Percentiles rank a stretch among this genome's conserved stretches.
Evolutionary conservation across 2,113 vertebrate species (phyloP).

Genomic region (Strigops habroptila): DNA sequence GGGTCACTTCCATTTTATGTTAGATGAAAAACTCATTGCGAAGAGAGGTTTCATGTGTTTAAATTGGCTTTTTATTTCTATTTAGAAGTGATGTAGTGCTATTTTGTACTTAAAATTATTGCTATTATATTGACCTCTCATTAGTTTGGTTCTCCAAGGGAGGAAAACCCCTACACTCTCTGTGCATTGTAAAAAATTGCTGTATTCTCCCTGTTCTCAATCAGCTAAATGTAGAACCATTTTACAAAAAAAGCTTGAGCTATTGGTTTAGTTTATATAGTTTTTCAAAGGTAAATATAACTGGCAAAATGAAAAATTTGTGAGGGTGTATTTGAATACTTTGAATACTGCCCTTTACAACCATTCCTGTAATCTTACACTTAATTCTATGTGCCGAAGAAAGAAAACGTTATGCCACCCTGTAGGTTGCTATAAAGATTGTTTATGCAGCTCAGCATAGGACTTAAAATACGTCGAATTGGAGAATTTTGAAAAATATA

Average conservation of each 20-base stretch:
- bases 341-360: slow-evolving; percentile 52
- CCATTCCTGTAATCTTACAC: slow-evolving; percentile 56
- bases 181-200: background rate
- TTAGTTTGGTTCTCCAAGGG: background rate
- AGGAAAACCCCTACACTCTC: fast-evolving
- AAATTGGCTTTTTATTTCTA: background rate
- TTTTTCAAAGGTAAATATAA: slow-evolving; percentile 8
- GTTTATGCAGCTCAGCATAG: slow-evolving; percentile 77
- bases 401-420: slow-evolving; percentile 73
- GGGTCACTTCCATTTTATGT: background rate
- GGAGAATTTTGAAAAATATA: slow-evolving; percentile 80
- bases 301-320: slow-evolving; percentile 51
- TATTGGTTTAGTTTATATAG: slow-evolving; percentile 5
- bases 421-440: slow-evolving; percentile 79
- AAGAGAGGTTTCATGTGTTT: background rate
- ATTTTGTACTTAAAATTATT: background rate
- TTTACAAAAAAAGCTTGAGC: slow-evolving; percentile 4
- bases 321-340: slow-evolving; percentile 55
- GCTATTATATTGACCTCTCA: background rate
- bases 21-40: background rate
- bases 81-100: background rate
- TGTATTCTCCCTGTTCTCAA: background rate
- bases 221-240: background rate
- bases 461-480: slow-evolving; percentile 75
- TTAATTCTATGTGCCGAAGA: slow-evolving; percentile 61